phyloP scores from a whole-genome alignment of 2,113 vertebrate genomes.

The Oreochromis aureus region DNA sequence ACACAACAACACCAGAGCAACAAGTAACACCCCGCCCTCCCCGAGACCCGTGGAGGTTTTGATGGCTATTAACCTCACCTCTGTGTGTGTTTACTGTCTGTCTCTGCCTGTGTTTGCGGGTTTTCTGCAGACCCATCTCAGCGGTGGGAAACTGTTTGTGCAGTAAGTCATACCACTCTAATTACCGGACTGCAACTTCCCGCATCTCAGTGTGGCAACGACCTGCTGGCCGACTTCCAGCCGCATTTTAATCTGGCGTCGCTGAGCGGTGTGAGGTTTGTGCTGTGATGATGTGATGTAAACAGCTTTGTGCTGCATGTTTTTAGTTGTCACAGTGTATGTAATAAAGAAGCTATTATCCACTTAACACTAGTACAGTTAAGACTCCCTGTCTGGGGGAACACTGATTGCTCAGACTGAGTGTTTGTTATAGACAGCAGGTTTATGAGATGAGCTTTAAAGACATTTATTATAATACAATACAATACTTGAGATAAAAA shows the following conservation, averaged over 20 bases:
- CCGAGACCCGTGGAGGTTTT: background rate
- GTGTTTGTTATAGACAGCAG: conserved; percentile 10
- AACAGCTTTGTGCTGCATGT: background rate
- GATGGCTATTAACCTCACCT: background rate
- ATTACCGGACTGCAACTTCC: background rate
- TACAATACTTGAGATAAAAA: conserved; percentile 10
- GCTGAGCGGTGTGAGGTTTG: background rate
- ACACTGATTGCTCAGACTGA: background rate
- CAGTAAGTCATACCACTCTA: background rate
- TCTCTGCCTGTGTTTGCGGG: background rate
- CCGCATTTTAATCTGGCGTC: background rate
- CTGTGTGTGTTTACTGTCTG: background rate
- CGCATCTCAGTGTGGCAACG: background rate
- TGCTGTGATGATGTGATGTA: background rate
- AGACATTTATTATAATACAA: conserved; percentile 19
- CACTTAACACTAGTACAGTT: background rate
- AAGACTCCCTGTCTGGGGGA: background rate
- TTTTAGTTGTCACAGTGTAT: conserved; percentile 28
- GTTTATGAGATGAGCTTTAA: conserved; percentile 2
- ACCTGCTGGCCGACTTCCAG: background rate
- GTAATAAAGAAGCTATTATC: background rate
- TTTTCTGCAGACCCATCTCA: background rate
- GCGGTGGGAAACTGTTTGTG: background rate
- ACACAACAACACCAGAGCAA: background rate
- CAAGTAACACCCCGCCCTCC: background rate